phyloP scores from a whole-genome alignment of 2,888 invertebrate species.

The Sceliomorpha sp. region DNA sequence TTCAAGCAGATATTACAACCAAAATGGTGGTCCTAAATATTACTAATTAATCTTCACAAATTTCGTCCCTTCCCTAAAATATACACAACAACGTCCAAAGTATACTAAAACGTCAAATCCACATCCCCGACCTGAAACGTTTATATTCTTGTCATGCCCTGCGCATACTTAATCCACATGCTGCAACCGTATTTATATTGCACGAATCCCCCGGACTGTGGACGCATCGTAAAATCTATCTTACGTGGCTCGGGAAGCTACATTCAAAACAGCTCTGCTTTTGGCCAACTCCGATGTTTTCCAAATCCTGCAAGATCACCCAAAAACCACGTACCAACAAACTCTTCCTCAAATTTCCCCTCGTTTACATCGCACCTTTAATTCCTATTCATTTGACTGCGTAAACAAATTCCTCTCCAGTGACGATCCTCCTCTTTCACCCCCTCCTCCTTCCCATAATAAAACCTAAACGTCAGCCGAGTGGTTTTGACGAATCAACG shows the following conservation, averaged over 20 bases:
- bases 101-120: slow-evolving; percentile 6
- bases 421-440: no score
- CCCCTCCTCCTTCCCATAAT: no score
- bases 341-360: no score
- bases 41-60: slow-evolving; percentile 1
- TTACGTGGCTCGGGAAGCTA: slow-evolving; percentile 16
- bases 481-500: no score
- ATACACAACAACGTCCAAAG: slow-evolving; percentile 6
- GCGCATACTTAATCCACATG: slow-evolving; percentile 36
- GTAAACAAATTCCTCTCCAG: no score
- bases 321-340: no score
- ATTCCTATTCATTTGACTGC: no score
- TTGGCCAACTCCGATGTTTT: neutral
- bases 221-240: slow-evolving; percentile 40
- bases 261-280: slow-evolving; percentile 2
- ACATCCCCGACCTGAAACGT: slow-evolving; percentile 17
- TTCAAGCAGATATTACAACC: neutral
- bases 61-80: slow-evolving; percentile 2
- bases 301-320: no score
- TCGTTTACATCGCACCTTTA: no score
- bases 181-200: slow-evolving; percentile 33
- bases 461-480: no score
- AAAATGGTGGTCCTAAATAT: neutral
- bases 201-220: slow-evolving; percentile 38
- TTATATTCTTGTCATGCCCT: slow-evolving; percentile 21